Percentiles rank a stretch among this genome's conserved stretches.
These are phyloP conservation scores for Dendropsophus ebraccatus DNA, from an alignment of 2,113 vertebrate genomes.

Conservation along the genomic window DNA sequence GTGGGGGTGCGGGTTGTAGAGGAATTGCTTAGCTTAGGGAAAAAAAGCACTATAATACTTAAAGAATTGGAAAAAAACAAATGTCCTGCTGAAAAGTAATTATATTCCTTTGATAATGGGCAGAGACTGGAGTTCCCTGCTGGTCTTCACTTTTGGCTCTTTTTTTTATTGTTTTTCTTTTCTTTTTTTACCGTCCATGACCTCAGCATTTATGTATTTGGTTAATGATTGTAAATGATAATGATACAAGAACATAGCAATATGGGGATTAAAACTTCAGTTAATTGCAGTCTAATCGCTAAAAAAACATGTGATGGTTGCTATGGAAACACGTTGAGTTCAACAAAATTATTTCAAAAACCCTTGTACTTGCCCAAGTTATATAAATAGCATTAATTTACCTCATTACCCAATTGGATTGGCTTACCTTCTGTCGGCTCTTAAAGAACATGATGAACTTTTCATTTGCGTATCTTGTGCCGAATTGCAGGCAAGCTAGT, in stretches of 20 bases:
- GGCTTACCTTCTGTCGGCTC: background rate
- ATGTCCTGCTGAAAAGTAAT: background rate
- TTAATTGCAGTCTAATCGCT: slow-evolving; percentile 49
- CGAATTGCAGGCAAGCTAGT: background rate
- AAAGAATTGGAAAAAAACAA: background rate
- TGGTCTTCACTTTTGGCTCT: background rate
- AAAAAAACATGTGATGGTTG: slow-evolving; percentile 43
- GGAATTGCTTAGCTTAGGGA: no score
- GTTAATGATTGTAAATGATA: slow-evolving; percentile 37
- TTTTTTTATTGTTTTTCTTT: background rate
- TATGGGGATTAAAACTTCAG: slow-evolving; percentile 42
- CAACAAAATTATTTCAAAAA: slow-evolving; percentile 28
- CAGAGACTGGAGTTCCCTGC: background rate
- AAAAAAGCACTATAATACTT: background rate
- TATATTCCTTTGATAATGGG: background rate
- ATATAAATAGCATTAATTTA: slow-evolving; percentile 39
- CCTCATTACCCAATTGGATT: slow-evolving; percentile 21
- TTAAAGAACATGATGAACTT: slow-evolving; percentile 7
- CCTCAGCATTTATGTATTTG: slow-evolving; percentile 38
- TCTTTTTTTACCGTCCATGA: background rate
- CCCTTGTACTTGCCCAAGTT: slow-evolving; percentile 34
- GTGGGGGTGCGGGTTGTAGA: no score
- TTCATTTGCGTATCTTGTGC: background rate
- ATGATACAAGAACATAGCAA: slow-evolving; percentile 38
- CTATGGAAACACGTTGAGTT: slow-evolving; percentile 32